These are phyloP conservation scores for Drosophila prosaltans DNA, from an alignment of 1,140 invertebrate species.

Conservation along the genomic window DNA sequence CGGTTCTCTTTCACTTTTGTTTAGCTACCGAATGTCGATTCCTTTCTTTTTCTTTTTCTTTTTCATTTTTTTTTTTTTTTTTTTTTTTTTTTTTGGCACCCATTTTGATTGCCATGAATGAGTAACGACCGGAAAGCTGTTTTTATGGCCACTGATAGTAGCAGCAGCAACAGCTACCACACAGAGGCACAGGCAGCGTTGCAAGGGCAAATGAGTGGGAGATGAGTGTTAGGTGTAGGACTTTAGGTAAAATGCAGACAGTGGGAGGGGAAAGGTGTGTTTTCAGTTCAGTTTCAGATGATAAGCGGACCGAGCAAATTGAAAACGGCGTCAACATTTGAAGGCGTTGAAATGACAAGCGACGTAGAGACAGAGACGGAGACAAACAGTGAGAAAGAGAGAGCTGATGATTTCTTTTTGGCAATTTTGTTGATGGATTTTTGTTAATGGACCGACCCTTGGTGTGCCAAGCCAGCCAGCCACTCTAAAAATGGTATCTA, in stretches of 20 bases:
- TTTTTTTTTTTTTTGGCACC: constrained; percentile 77
- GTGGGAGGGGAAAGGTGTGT: background rate
- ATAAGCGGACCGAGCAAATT: constrained; percentile 73
- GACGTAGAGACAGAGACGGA: background rate
- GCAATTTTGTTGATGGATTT: constrained; percentile 79
- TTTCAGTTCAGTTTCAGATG: constrained; percentile 31
- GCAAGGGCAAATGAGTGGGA: background rate
- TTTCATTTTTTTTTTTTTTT: constrained; percentile 68
- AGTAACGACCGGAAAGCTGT: constrained; percentile 81
- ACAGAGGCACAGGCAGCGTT: constrained; percentile 29
- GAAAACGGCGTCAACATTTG: constrained; percentile 73
- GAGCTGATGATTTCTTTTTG: constrained; percentile 59
- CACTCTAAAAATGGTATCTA: constrained; percentile 43
- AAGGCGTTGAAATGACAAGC: constrained; percentile 76
- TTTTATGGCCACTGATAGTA: constrained; percentile 79
- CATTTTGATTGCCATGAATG: constrained; percentile 81
- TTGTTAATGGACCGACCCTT: constrained; percentile 66
- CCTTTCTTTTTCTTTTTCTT: constrained; percentile 76
- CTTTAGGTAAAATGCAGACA: background rate
- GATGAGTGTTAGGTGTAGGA: background rate
- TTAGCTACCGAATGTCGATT: constrained; percentile 36
- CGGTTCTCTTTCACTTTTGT: constrained; percentile 17
- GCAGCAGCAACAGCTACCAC: constrained; percentile 21
- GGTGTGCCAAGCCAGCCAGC: background rate
- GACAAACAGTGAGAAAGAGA: constrained; percentile 17